Evolutionary conservation across 2,888 invertebrate genomes (phyloP), one percentile per base, ranked within the genome.

Genomic region (Aphodius sticticus): DNA sequence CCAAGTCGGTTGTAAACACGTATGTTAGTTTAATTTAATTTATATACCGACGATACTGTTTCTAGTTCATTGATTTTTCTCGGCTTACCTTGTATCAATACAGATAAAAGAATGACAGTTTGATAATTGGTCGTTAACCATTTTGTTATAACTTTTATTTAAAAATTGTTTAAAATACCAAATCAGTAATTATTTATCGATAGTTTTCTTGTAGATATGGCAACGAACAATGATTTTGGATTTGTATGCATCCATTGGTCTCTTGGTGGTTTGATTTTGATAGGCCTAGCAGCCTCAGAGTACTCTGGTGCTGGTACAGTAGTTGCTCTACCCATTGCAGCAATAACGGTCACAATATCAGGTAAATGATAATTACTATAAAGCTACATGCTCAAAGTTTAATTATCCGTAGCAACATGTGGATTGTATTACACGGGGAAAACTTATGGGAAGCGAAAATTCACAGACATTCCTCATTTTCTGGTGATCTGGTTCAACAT

Each of bases 401-500:
- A 6, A 6, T 16, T 6, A 1, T 74, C 14, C 77, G 70, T 75
- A 79, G 78, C 79, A 7, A 69, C 77, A 70, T 78, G 78, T 75
- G 80, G 80, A 16, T 38, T 76, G 7, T 78, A 80, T 53, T 80
- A 80, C 71, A 76, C 75, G 6, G 74, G 76, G 12, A 80, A 80
- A 71, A 76, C 38, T 35, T 77, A 75, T 70, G 76, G 77, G 38
- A 89, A 90, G 81, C 87, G 91, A 80, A 91, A 91, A 83, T 81
- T 91, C 26, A 88, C 90, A 6, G 91, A 92, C 9, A 90, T 92
- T 78, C 89, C 91, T 7, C 91, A 91, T 84, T 93, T 92, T 85
- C 90, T 92, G 88, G 90, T 91, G 5, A 90, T 92, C 87, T 93
- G 93, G 93, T 89, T 92, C 88, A 90, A 90, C 36, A 91, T 93